Evolutionary conservation across 2,888 invertebrate genomes (phyloP).

Genomic region (Zonitis immaculata): DNA sequence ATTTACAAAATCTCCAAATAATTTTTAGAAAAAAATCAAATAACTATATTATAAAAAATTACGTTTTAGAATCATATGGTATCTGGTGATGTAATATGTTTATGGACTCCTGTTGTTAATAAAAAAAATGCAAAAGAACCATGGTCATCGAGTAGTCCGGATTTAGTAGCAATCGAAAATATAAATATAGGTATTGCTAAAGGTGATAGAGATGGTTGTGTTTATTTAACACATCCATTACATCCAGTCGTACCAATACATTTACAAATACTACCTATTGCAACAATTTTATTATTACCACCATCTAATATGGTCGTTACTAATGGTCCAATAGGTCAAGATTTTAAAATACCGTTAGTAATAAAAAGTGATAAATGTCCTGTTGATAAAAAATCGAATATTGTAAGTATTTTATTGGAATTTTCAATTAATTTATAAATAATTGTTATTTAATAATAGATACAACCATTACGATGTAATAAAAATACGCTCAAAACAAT

Average conservation of each 20-base stretch:
- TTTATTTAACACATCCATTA: slow-evolving; percentile 40
- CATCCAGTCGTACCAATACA: slow-evolving; percentile 40
- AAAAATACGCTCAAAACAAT: slow-evolving; percentile 29
- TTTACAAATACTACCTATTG: slow-evolving; percentile 38
- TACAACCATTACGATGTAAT: slow-evolving; percentile 40
- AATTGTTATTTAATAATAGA: slow-evolving; percentile 27
- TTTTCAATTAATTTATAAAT: not conserved
- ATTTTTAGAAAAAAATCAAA: not conserved
- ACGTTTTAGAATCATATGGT: slow-evolving; percentile 46
- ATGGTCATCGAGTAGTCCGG: slow-evolving; percentile 45
- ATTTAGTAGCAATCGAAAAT: slow-evolving; percentile 40
- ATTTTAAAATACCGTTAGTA: slow-evolving; percentile 35
- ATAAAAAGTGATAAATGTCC: slow-evolving; percentile 34
- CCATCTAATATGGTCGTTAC: slow-evolving; percentile 32
- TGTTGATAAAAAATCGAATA: slow-evolving; percentile 37
- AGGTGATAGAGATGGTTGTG: slow-evolving; percentile 36
- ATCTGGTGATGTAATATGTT: slow-evolving; percentile 55
- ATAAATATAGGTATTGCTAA: slow-evolving; percentile 45
- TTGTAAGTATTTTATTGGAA: slow-evolving; percentile 17
- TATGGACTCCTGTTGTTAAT: slow-evolving; percentile 49
- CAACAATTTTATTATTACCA: slow-evolving; percentile 33
- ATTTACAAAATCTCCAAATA: not conserved
- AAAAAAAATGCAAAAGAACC: slow-evolving; percentile 37
- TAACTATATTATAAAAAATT: slow-evolving; percentile 5
- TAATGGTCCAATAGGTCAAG: slow-evolving; percentile 32